These are phyloP conservation scores for Acholoe squamosa DNA, from an alignment of 2,888 invertebrate genomes.

Conservation along the genomic window DNA sequence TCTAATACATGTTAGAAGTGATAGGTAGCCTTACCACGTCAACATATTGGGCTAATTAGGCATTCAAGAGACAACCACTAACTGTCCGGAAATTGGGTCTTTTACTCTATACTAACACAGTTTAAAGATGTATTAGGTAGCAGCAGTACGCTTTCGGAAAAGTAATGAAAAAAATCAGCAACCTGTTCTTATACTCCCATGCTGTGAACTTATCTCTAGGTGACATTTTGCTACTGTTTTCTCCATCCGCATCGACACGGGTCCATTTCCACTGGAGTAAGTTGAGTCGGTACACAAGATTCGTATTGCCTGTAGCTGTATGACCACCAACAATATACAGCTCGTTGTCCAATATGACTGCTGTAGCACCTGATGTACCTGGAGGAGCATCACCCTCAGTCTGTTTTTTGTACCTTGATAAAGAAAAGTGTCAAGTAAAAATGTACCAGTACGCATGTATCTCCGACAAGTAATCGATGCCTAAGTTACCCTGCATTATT, in stretches of 20 bases:
- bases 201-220: conserved; percentile 78
- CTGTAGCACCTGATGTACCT: conserved; percentile 79
- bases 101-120: too few relatives aligned
- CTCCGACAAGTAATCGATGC: too few relatives aligned
- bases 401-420: conserved; percentile 67
- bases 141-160: too few relatives aligned
- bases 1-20: too few relatives aligned
- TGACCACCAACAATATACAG: conserved; percentile 82
- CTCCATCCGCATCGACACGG: conserved; percentile 66
- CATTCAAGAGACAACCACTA: too few relatives aligned
- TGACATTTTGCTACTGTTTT: conserved; percentile 70
- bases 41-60: too few relatives aligned
- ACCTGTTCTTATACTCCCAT: conserved; percentile 77
- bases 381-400: conserved; percentile 75
- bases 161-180: conserved; percentile 26
- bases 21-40: too few relatives aligned
- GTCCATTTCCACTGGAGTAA: conserved; percentile 76
- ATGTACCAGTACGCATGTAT: too few relatives aligned
- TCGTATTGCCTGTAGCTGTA: conserved; percentile 73
- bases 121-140: too few relatives aligned
- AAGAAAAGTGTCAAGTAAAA: not conserved
- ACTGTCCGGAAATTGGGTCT: too few relatives aligned
- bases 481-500: too few relatives aligned
- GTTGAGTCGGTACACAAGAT: conserved; percentile 77
- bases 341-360: conserved; percentile 74